Percentiles rank a stretch among this genome's conserved stretches.
Evolutionary conservation across 1,140 invertebrate species (phyloP).

Genomic region (Carposina sasakii): DNA sequence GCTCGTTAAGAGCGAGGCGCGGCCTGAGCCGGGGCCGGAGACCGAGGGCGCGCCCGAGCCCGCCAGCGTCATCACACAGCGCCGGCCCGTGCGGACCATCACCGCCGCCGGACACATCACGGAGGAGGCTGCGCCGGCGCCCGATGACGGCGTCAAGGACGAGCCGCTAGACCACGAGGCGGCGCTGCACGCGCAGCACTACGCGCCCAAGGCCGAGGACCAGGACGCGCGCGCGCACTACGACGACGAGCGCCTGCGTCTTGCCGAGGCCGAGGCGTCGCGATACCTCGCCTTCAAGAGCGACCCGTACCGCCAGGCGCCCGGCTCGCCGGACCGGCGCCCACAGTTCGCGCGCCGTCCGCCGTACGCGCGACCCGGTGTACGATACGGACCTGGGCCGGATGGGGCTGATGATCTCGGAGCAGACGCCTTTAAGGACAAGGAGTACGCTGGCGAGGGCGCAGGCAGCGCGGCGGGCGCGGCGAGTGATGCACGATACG

Average conservation of each 20-base stretch:
- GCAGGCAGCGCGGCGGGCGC: constrained; percentile 41
- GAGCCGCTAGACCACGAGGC: constrained; percentile 45
- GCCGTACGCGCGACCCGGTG: constrained; percentile 34
- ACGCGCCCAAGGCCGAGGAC: constrained; percentile 43
- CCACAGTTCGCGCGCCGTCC: constrained; percentile 36
- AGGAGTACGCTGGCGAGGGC: constrained; percentile 45
- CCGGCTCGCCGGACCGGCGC: constrained; percentile 33
- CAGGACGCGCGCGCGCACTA: constrained; percentile 34
- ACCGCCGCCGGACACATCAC: constrained; percentile 76
- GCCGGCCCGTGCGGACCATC: constrained; percentile 74
- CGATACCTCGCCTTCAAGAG: constrained; percentile 57
- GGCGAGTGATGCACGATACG: constrained; percentile 37
- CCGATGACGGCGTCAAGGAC: constrained; percentile 56
- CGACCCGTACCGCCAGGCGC: constrained; percentile 43
- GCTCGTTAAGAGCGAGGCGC: constrained; percentile 50
- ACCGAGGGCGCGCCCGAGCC: constrained; percentile 6
- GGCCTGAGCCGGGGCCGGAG: constrained; percentile 22
- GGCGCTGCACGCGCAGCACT: constrained; percentile 34
- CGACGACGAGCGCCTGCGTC: constrained; percentile 50
- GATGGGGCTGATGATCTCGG: too few species aligned
- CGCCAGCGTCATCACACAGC: constrained; percentile 72
- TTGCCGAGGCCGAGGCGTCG: constrained; percentile 50
- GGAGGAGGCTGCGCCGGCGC: constrained; percentile 53
- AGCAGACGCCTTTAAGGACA: constrained; percentile 47
- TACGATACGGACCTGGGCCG: constrained; percentile 49